A percentile compares a stretch with the other conserved stretches of the same genome.
Conservation (phyloP, 2,888 invertebrate species). For the Nomada lathburiana region DNA sequence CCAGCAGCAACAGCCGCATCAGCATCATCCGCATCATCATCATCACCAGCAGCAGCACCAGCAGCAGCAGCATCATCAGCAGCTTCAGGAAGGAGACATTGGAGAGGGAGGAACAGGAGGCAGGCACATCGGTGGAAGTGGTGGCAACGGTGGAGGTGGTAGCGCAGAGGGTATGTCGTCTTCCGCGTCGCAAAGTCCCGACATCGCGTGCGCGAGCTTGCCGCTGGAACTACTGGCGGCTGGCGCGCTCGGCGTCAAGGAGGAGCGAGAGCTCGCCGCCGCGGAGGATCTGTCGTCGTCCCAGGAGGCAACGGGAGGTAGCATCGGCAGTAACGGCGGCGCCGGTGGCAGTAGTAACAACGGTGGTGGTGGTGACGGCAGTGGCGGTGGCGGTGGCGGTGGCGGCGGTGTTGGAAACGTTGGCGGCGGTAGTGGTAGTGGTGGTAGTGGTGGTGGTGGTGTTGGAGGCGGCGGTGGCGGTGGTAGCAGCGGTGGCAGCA, state of each 20-base stretch:
- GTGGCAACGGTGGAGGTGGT: constrained; percentile 70
- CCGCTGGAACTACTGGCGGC: constrained; percentile 83
- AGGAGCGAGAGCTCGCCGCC: constrained; percentile 83
- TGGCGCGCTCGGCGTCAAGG: constrained; percentile 84
- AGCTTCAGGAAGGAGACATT: constrained; percentile 23
- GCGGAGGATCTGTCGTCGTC: constrained; percentile 82
- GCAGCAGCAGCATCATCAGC: constrained; percentile 74
- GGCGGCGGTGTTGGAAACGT: constrained; percentile 86
- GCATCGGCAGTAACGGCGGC: constrained; percentile 86
- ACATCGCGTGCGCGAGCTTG: constrained; percentile 84
- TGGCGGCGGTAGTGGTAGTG: constrained; percentile 81
- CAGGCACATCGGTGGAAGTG: constrained; percentile 71
- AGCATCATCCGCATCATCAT: constrained; percentile 80
- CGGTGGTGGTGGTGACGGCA: constrained; percentile 82
- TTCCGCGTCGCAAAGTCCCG: constrained; percentile 84
- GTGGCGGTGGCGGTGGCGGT: constrained; percentile 85
- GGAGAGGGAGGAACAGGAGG: constrained; percentile 41
- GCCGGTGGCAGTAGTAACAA: constrained; percentile 83
- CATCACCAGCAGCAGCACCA: constrained; percentile 79
- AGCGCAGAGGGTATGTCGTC: constrained; percentile 83
- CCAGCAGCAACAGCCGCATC: constrained; percentile 73
- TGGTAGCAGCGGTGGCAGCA: constrained; percentile 34
- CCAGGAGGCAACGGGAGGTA: constrained; percentile 79
- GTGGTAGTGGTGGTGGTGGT: constrained; percentile 83
- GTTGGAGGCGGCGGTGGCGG: constrained; percentile 73